These are phyloP conservation scores for Polymixis lichenea DNA, from an alignment of 2,888 invertebrate genomes.

Conservation along the genomic window DNA sequence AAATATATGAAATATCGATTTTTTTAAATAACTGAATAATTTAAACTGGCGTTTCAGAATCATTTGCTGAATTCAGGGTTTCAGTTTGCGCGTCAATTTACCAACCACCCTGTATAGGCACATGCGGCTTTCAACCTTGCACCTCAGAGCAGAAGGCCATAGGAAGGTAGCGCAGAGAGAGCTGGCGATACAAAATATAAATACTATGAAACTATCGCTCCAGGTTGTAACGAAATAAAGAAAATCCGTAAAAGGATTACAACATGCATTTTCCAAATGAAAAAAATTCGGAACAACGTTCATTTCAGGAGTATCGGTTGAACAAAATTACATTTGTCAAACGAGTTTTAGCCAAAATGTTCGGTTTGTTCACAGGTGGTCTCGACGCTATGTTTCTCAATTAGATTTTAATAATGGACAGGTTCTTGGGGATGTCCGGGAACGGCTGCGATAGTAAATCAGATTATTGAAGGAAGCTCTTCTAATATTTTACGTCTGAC, in stretches of 20 bases:
- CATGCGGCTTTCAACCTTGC: neutral
- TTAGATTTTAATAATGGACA: conserved; percentile 20
- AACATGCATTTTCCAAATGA: neutral
- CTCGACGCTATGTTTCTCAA: neutral
- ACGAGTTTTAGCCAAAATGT: neutral
- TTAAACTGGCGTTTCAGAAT: too few relatives aligned
- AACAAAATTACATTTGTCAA: conserved; percentile 5
- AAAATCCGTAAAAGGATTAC: neutral
- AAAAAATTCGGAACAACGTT: neutral
- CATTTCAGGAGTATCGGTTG: neutral
- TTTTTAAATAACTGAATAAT: too few relatives aligned
- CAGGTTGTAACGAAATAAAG: neutral
- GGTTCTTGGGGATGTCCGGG: neutral
- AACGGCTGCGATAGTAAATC: neutral
- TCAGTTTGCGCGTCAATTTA: too few relatives aligned
- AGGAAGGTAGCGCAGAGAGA: neutral
- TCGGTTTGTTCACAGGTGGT: neutral
- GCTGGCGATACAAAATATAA: neutral
- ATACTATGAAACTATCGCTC: neutral
- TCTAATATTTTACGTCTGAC: neutral
- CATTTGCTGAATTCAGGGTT: too few relatives aligned
- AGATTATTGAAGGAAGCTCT: conserved; percentile 1
- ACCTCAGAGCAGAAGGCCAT: neutral
- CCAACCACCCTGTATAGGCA: neutral
- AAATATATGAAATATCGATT: too few relatives aligned